Percentiles rank a stretch among this genome's conserved stretches.
These are phyloP conservation scores for Aphelenchoides avenae DNA, from an alignment of 1,140 invertebrate genomes.

Conservation along the genomic window DNA sequence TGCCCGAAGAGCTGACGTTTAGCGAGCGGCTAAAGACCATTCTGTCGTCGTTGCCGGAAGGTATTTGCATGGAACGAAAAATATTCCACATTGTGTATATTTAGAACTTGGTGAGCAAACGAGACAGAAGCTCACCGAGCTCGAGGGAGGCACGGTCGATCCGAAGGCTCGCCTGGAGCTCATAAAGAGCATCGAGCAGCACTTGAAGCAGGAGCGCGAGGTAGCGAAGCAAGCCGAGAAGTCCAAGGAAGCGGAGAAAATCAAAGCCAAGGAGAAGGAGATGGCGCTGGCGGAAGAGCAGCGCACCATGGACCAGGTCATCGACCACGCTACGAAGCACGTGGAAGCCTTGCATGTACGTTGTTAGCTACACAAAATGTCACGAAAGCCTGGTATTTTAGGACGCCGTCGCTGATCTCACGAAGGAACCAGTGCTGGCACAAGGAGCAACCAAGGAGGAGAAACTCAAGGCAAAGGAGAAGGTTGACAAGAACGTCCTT, in stretches of 20 bases:
- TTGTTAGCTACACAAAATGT: no score
- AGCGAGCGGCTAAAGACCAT: constrained; percentile 48
- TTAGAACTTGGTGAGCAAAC: constrained; percentile 51
- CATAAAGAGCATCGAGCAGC: constrained; percentile 48
- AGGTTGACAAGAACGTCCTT: constrained; percentile 38
- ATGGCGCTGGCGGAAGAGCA: background rate
- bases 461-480: constrained; percentile 12
- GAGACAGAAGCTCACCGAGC: constrained; percentile 51
- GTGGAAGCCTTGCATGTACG: no score
- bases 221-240: constrained; percentile 25
- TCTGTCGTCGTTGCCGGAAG: constrained; percentile 44
- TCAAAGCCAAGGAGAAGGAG: constrained; percentile 11
- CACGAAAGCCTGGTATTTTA: no score
- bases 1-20: constrained; percentile 57
- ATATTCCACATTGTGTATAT: constrained; percentile 22
- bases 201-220: constrained; percentile 42
- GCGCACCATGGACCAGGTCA: no score
- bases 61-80: constrained; percentile 5
- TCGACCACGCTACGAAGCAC: no score
- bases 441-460: constrained; percentile 12
- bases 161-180: constrained; percentile 52
- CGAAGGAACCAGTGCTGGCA: no score
- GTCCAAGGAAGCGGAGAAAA: constrained; percentile 30
- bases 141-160: constrained; percentile 55
- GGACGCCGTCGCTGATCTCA: no score